Evolutionary conservation across 2,113 vertebrate genomes (phyloP), one percentile per base, ranked within the genome.

Genomic region (Amphiprion ocellaris): DNA sequence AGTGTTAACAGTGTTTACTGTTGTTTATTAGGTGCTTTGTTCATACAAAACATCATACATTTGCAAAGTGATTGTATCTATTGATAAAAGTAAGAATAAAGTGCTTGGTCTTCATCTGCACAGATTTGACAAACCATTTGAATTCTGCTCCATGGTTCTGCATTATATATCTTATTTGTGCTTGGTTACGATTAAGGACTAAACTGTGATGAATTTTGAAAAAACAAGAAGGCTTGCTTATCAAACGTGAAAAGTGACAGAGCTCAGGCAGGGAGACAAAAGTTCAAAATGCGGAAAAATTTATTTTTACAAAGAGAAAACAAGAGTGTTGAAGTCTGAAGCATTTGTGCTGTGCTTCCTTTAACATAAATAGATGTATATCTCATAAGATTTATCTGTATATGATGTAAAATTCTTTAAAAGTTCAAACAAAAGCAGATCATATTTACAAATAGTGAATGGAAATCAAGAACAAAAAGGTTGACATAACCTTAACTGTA

Each of bases 11-110:
- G 60, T 65, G 59, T 5, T 21, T 11, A 61, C 60, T 83, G 77
- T 56, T 85, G 78, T 90, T 93, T 88, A 92, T 90, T 89, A 11
- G 46, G n/a, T 77, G 55, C 60, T 89, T 90, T 84, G 70, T 87
- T 83, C 59, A 87, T 81, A 90, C 78, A 92, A 93, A 93, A 87
- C 74, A 87, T 78, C 56, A 87, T 19, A 79, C 69, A 74, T 23
- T 88, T 86, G 60, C 74, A 90, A 85, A 87, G 76, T 79, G 58
- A 89, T 77, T 74, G 64, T 17, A 75, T 74, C 58, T 76, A 76
- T 54, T 88, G 77, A 88, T 91, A 86, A 86, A 82, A 85, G 77
- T 77, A 72, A 74, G 64, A 88, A 79, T 90, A 90, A 90, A 90
- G 87, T 92, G 89, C 68, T 83, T 66, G 21, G 84, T 82, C 41